Evolutionary conservation across 2,888 invertebrate genomes (phyloP).

Genomic region (Dryococelus australis): DNA sequence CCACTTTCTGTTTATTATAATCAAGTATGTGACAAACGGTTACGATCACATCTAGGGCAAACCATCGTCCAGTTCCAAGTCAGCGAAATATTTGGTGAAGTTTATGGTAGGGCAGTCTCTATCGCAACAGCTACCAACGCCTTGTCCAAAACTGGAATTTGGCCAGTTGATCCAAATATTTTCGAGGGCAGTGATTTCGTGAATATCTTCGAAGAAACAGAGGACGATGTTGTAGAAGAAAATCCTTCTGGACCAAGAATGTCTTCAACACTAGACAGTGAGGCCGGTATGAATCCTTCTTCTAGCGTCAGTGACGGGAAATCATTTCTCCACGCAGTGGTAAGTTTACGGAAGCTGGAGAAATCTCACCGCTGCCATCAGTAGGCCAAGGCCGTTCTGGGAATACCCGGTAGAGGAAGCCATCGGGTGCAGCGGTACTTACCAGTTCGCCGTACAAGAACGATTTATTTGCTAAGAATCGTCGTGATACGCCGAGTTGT

Average conservation of each 20-base stretch:
- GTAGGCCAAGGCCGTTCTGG: too few relatives aligned
- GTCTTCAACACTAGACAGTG: neutral
- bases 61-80: neutral
- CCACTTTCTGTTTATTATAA: neutral
- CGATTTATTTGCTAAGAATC: neutral
- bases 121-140: neutral
- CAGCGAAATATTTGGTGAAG: neutral
- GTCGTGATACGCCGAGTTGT: neutral
- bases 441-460: neutral
- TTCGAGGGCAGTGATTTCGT: neutral
- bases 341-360: neutral
- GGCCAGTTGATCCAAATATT: conserved; percentile 5
- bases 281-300: neutral
- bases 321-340: neutral
- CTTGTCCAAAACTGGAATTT: neutral
- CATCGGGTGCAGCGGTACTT: too few relatives aligned
- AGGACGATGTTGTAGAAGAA: neutral
- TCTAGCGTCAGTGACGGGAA: neutral
- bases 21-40: neutral
- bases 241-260: neutral
- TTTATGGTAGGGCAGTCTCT: neutral
- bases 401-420: too few relatives aligned
- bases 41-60: neutral
- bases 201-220: neutral
- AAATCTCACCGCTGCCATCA: neutral